Conservation (phyloP, 2,888 invertebrate species). For the Caenorhabditis sp. region DNA sequence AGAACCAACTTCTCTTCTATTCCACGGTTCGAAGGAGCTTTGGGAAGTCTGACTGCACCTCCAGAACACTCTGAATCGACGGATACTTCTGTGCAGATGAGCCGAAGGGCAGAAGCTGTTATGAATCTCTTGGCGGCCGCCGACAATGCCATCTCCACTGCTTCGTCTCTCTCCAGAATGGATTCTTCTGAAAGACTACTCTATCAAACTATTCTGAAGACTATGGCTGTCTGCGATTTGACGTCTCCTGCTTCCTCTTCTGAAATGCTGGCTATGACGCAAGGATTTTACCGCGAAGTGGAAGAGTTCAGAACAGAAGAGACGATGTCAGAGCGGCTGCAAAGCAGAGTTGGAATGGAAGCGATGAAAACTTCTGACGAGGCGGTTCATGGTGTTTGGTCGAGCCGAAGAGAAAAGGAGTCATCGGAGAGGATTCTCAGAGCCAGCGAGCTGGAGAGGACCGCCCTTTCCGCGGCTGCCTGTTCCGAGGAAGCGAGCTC, state of each 20-base stretch:
- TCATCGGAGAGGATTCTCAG: slow-evolving; percentile 31
- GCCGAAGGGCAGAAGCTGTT: slow-evolving; percentile 34
- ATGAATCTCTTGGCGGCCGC: slow-evolving; percentile 39
- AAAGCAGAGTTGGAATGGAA: not conserved
- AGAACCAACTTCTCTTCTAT: slow-evolving; percentile 28
- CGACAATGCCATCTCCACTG: slow-evolving; percentile 29
- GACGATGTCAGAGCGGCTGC: not conserved
- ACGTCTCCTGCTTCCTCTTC: slow-evolving; percentile 22
- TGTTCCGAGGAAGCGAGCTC: slow-evolving; percentile 20
- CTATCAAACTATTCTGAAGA: slow-evolving; percentile 45
- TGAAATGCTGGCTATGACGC: slow-evolving; percentile 19
- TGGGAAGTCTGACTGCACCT: slow-evolving; percentile 20
- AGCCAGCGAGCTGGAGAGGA: slow-evolving; percentile 29
- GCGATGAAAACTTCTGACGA: slow-evolving; percentile 29
- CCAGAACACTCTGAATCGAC: slow-evolving; percentile 7
- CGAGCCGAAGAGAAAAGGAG: slow-evolving; percentile 31
- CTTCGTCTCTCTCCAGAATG: slow-evolving; percentile 20
- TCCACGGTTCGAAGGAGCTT: slow-evolving; percentile 14
- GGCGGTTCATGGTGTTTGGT: slow-evolving; percentile 40
- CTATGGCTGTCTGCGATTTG: slow-evolving; percentile 43
- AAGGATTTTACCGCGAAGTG: slow-evolving; percentile 26
- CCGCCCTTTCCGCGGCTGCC: slow-evolving; percentile 9
- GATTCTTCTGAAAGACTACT: slow-evolving; percentile 22
- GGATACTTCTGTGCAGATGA: not conserved
- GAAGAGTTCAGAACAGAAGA: slow-evolving; percentile 8